These are phyloP conservation scores for Pachyseris speciosa DNA, from an alignment of 64 coral and sea anemone genomes.

Conservation along the genomic window DNA sequence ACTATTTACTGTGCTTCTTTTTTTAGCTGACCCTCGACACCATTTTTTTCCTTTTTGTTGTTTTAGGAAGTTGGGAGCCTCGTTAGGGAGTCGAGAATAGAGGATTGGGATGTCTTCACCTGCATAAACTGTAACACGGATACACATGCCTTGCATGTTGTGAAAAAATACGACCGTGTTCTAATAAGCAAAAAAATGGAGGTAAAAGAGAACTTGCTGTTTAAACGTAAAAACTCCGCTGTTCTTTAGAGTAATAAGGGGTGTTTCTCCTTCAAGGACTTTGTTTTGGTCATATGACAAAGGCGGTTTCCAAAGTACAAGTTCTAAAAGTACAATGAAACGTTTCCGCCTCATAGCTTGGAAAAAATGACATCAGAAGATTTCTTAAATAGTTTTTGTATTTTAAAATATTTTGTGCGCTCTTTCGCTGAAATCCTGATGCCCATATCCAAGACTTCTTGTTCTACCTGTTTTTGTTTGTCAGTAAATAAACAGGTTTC, in stretches of 20 bases:
- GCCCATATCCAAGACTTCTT: neutral
- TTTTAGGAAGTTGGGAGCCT: constrained; percentile 80
- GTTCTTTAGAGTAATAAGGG: neutral
- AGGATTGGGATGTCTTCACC: constrained; percentile 86
- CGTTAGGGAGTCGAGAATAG: constrained; percentile 42
- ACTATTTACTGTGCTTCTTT: neutral
- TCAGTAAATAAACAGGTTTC: constrained; percentile 1
- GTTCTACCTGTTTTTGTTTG: neutral
- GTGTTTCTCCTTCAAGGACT: no score
- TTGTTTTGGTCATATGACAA: no score
- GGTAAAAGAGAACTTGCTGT: constrained; percentile 61
- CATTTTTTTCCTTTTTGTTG: neutral
- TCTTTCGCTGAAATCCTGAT: neutral
- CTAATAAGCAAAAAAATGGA: constrained; percentile 66
- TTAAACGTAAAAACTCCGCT: no score
- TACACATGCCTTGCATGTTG: constrained; percentile 68
- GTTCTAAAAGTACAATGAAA: no score
- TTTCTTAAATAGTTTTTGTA: neutral
- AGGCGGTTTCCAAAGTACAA: no score
- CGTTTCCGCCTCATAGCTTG: neutral
- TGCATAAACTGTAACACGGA: constrained; percentile 78
- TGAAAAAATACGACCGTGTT: constrained; percentile 80
- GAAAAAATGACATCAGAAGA: neutral
- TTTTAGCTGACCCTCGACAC: neutral
- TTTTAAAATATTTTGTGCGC: no score